phyloP scores from a whole-genome alignment of 1,140 invertebrate species.

The Orius insidiosus region DNA sequence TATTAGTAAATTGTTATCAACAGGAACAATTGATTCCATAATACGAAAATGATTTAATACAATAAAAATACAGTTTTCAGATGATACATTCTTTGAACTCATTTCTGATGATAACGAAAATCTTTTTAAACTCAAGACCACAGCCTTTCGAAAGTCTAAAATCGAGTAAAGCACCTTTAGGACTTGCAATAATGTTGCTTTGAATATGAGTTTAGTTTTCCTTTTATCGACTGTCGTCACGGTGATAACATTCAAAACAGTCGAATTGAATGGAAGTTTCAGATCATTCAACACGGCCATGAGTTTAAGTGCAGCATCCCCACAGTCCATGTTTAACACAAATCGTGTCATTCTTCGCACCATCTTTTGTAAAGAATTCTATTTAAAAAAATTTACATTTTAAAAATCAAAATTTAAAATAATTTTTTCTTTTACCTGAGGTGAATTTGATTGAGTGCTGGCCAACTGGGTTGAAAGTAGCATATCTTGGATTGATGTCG shows the following conservation, averaged over 20 bases:
- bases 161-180: constrained; percentile 53
- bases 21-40: too few relatives aligned
- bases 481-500: constrained; percentile 63
- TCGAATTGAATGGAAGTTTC: constrained; percentile 22
- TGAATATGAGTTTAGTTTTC: constrained; percentile 66
- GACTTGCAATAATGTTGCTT: constrained; percentile 65
- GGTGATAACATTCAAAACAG: constrained; percentile 31
- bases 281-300: constrained; percentile 40
- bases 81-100: constrained; percentile 5
- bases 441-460: constrained; percentile 35
- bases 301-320: constrained; percentile 43
- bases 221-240: constrained; percentile 54
- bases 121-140: constrained; percentile 83
- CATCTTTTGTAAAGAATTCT: constrained; percentile 57
- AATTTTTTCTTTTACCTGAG: constrained; percentile 23
- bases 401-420: not conserved
- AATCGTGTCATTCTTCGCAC: constrained; percentile 85
- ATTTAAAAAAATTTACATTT: constrained; percentile 20
- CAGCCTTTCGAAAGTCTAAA: constrained; percentile 89
- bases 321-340: constrained; percentile 50
- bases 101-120: constrained; percentile 55
- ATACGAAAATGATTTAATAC: too few relatives aligned
- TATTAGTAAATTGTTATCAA: too few relatives aligned
- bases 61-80: not conserved
- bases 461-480: constrained; percentile 57